phyloP scores from a whole-genome alignment of 2,888 invertebrate genomes.

The Micropterix aruncella region DNA sequence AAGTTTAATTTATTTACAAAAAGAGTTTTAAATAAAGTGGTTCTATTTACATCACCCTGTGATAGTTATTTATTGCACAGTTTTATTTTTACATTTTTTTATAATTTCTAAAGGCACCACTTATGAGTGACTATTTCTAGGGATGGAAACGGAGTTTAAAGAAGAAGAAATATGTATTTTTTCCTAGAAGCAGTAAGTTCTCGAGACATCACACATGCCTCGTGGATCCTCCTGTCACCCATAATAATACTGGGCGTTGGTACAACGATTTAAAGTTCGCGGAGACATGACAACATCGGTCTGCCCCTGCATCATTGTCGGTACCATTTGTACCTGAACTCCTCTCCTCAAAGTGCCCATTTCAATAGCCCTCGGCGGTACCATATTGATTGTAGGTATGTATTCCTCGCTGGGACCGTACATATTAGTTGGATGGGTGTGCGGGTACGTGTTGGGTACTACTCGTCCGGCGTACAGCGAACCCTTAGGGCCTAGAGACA shows the following conservation, averaged over 20 bases:
- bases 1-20: neutral
- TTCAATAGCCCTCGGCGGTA: slow-evolving; percentile 20
- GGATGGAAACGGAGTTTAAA: no score
- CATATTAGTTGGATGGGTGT: slow-evolving; percentile 34
- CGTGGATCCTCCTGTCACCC: slow-evolving; percentile 56
- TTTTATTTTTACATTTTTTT: neutral
- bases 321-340: slow-evolving; percentile 27
- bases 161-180: neutral
- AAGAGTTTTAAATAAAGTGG: neutral
- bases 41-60: neutral
- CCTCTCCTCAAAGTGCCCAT: slow-evolving; percentile 21
- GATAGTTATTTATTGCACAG: neutral
- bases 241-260: slow-evolving; percentile 57
- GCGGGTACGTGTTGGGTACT: slow-evolving; percentile 35
- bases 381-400: slow-evolving; percentile 32
- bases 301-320: slow-evolving; percentile 24
- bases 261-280: slow-evolving; percentile 47
- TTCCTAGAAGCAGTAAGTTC: slow-evolving; percentile 43
- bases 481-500: slow-evolving; percentile 32
- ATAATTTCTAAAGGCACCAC: neutral
- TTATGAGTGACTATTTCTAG: no score
- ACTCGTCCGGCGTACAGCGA: slow-evolving; percentile 35
- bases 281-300: slow-evolving; percentile 39
- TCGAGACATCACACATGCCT: slow-evolving; percentile 36
- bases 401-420: slow-evolving; percentile 37